phyloP scores from a whole-genome alignment of 2,113 vertebrate species.

The Chaenocephalus aceratus region DNA sequence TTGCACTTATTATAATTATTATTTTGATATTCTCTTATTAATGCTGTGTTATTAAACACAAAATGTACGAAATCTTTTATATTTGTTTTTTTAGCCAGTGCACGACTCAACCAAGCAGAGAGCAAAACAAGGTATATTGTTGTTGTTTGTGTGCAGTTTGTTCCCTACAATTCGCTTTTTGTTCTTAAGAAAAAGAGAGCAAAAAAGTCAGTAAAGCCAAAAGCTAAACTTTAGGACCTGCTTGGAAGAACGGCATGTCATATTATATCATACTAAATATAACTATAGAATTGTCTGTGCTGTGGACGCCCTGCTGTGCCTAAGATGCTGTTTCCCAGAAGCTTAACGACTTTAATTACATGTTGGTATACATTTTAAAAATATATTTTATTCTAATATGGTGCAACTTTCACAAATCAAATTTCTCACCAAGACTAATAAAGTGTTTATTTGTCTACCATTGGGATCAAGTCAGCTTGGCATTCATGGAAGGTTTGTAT shows the following conservation, averaged over 20 bases:
- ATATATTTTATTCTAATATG: no score
- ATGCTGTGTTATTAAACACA: not conserved
- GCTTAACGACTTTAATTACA: no score
- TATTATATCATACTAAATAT: constrained; percentile 18
- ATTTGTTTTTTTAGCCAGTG: not conserved
- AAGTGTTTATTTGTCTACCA: not conserved
- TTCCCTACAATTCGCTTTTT: constrained; percentile 25
- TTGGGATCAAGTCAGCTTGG: not conserved
- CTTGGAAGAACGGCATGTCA: not conserved
- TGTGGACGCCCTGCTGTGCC: no score
- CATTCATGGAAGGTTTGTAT: not conserved
- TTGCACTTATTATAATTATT: not conserved
- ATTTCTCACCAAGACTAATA: no score
- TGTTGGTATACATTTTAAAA: no score
- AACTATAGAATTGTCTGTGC: not conserved
- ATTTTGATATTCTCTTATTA: not conserved
- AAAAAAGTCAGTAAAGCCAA: not conserved
- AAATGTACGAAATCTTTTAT: not conserved
- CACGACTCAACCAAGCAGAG: not conserved
- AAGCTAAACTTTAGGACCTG: constrained; percentile 5
- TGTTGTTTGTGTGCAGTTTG: constrained; percentile 24
- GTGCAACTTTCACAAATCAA: no score
- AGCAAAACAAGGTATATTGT: constrained; percentile 22
- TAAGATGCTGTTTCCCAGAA: no score
- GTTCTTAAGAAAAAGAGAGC: not conserved